Evolutionary conservation across 2,113 vertebrate genomes (phyloP).

Genomic region (Ia io): DNA sequence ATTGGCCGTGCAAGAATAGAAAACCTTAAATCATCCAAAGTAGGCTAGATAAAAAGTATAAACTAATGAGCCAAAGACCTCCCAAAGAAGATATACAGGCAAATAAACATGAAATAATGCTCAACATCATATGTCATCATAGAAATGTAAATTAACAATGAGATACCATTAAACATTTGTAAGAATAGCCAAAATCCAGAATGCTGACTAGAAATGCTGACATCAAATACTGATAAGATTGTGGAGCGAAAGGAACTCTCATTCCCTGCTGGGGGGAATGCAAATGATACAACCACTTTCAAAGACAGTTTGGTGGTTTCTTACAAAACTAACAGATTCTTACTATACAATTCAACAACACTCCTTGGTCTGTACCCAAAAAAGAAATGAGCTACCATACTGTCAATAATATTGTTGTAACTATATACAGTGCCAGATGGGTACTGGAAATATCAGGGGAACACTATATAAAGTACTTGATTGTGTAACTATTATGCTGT

Average conservation of each 20-base stretch:
- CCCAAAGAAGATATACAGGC: neutral
- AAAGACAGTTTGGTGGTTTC: neutral
- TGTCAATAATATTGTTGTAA: neutral
- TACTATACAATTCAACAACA: neutral
- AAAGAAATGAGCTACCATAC: neutral
- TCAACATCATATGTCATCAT: neutral
- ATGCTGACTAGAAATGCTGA: too few species aligned
- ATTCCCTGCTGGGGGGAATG: rapidly evolving
- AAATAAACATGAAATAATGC: neutral
- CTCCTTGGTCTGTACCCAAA: neutral
- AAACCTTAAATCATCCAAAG: neutral
- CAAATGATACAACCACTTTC: neutral
- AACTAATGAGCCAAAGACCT: neutral
- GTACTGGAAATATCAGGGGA: neutral
- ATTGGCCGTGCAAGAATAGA: neutral
- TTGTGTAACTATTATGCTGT: neutral
- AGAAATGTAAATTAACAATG: neutral
- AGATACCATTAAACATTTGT: neutral
- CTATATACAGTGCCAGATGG: neutral
- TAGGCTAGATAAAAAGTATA: neutral
- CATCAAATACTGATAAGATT: neutral
- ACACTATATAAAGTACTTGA: neutral
- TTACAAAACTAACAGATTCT: neutral
- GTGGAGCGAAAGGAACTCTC: neutral
- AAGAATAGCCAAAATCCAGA: neutral